Evolutionary conservation across 1,140 invertebrate species (phyloP).

Genomic region (Lerema accius): DNA sequence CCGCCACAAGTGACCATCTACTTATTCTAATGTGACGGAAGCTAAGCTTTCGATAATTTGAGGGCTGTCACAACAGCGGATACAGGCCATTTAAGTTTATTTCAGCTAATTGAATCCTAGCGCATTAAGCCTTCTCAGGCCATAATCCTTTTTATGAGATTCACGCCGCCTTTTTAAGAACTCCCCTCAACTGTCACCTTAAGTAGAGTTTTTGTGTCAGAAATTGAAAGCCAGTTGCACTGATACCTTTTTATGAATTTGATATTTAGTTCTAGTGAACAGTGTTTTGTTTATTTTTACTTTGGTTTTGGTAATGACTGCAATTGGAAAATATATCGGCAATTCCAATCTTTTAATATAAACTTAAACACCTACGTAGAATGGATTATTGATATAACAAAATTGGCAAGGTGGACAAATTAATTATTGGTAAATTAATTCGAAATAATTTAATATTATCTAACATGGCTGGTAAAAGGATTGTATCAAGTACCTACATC

Average conservation of each 20-base stretch:
- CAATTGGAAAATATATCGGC: too few species aligned
- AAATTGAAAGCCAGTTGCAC: conserved; percentile 14
- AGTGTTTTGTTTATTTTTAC: too few species aligned
- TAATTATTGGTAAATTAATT: too few species aligned
- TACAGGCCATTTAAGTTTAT: conserved; percentile 78
- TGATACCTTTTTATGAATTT: conserved; percentile 26
- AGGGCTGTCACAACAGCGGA: conserved; percentile 78
- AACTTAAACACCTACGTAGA: too few species aligned
- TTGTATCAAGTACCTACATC: too few species aligned
- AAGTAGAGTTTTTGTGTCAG: conserved; percentile 35
- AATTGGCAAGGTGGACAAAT: too few species aligned
- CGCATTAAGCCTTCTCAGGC: conserved; percentile 68
- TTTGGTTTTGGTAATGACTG: too few species aligned
- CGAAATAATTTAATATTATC: too few species aligned
- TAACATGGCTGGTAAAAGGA: too few species aligned
- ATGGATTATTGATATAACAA: too few species aligned
- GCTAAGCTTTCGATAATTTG: conserved; percentile 65
- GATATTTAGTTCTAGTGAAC: conserved; percentile 3
- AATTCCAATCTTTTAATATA: too few species aligned
- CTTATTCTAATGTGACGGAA: conserved; percentile 62
- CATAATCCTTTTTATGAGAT: conserved; percentile 75
- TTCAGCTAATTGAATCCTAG: conserved; percentile 81
- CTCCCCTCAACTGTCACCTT: conserved; percentile 59
- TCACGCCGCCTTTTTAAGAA: conserved; percentile 72
- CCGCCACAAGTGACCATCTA: conserved; percentile 39